Evolutionary conservation across 2,888 invertebrate genomes (phyloP).

Genomic region (Chelonus formosanus): DNA sequence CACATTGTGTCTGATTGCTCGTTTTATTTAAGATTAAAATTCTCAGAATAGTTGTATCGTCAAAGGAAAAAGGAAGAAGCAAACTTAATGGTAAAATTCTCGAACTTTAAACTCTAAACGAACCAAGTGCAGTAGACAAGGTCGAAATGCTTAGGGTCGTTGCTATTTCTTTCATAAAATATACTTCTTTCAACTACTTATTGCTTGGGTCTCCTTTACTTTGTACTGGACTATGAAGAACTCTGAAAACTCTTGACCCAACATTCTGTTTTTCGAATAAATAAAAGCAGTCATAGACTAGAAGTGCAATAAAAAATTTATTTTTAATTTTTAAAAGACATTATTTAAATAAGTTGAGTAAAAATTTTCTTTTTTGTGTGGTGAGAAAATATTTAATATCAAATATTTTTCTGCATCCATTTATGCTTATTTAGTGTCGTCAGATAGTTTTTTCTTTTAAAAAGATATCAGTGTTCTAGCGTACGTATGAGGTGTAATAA

Average conservation of each 20-base stretch:
- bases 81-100: conserved; percentile 1
- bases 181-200: neutral
- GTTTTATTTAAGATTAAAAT: conserved; percentile 29
- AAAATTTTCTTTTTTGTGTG: no score
- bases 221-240: conserved; percentile 7
- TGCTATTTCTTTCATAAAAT: neutral
- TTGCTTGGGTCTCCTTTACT: conserved; percentile 6
- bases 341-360: no score
- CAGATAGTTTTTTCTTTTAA: no score
- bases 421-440: no score
- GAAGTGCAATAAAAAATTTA: neutral
- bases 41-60: conserved; percentile 20
- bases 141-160: conserved; percentile 5
- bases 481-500: conserved; percentile 44
- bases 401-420: no score
- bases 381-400: no score
- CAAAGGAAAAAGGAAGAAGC: neutral
- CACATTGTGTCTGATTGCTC: conserved; percentile 6
- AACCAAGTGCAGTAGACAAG: conserved; percentile 1
- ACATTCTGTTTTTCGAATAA: conserved; percentile 11
- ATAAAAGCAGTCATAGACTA: neutral
- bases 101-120: conserved; percentile 14
- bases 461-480: neutral
- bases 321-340: no score
- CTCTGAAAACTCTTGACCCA: conserved; percentile 19